Conservation (phyloP, 92 coral and sea anemone genomes). For the Epizoanthus ramosus region DNA sequence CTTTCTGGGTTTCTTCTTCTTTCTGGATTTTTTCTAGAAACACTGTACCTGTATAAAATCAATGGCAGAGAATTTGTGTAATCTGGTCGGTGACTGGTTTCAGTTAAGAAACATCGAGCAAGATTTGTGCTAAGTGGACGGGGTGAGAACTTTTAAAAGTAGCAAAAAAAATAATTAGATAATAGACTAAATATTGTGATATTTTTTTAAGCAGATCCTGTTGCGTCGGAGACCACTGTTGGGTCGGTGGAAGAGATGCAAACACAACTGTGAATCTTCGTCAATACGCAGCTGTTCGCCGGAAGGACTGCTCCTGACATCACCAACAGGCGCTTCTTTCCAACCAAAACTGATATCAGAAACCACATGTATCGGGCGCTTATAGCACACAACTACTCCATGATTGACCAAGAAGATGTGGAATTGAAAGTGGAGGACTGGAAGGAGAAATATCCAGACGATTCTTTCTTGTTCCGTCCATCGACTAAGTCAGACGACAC, state of each 20-base stretch:
- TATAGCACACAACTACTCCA: not conserved
- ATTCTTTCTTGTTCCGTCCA: conserved; percentile 46
- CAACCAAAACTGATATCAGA: conserved; percentile 8
- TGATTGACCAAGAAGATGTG: conserved; percentile 51
- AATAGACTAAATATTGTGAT: too few species aligned
- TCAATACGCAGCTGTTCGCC: conserved; percentile 29
- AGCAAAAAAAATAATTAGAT: too few species aligned
- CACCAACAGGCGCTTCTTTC: conserved; percentile 28
- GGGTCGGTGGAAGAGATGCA: conserved; percentile 42
- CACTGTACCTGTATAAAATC: too few species aligned
- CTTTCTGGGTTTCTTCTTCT: too few species aligned
- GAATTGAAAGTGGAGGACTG: conserved; percentile 41
- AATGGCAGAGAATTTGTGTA: too few species aligned
- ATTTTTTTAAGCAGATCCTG: too few species aligned
- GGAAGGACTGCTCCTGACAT: conserved; percentile 30
- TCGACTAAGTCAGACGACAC: not conserved
- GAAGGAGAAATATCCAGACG: conserved; percentile 33
- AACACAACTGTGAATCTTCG: conserved; percentile 35
- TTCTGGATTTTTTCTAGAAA: too few species aligned
- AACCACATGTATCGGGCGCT: conserved; percentile 27
- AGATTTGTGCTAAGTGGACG: too few species aligned
- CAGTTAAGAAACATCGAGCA: too few species aligned
- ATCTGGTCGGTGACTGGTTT: too few species aligned
- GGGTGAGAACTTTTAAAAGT: too few species aligned
- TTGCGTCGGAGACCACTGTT: too few species aligned